These are phyloP conservation scores for Malthinus flaveolus DNA, from an alignment of 2,888 invertebrate species.

Conservation along the genomic window DNA sequence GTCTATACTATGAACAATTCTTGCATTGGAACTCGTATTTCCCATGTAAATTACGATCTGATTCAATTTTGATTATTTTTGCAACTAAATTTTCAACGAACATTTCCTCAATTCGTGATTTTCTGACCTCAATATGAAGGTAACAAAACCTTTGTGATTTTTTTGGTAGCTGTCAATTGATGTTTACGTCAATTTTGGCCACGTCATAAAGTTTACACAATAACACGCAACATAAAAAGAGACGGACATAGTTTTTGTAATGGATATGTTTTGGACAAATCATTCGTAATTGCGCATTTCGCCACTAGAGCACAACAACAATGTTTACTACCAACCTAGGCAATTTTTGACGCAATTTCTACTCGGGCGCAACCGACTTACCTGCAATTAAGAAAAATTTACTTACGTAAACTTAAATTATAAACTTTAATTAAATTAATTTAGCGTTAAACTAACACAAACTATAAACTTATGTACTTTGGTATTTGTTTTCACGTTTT, in stretches of 20 bases:
- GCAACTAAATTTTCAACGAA: constrained; percentile 11
- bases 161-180: constrained; percentile 29
- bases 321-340: constrained; percentile 9
- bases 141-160: constrained; percentile 44
- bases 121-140: constrained; percentile 47
- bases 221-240: constrained; percentile 2
- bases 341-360: background rate
- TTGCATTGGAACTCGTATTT: constrained; percentile 46
- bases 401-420: background rate
- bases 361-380: background rate
- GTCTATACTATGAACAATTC: constrained; percentile 40
- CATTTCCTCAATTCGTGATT: constrained; percentile 28
- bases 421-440: too few species aligned
- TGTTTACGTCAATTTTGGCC: background rate
- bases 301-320: constrained; percentile 8
- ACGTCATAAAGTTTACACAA: background rate
- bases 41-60: constrained; percentile 48
- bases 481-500: too few species aligned
- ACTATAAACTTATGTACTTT: too few species aligned
- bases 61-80: constrained; percentile 14
- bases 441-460: too few species aligned
- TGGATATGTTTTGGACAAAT: background rate
- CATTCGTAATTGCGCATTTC: background rate
- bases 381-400: background rate
- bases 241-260: background rate